Conservation (phyloP, 2,113 vertebrate species). For the Varanus komodoensis region DNA sequence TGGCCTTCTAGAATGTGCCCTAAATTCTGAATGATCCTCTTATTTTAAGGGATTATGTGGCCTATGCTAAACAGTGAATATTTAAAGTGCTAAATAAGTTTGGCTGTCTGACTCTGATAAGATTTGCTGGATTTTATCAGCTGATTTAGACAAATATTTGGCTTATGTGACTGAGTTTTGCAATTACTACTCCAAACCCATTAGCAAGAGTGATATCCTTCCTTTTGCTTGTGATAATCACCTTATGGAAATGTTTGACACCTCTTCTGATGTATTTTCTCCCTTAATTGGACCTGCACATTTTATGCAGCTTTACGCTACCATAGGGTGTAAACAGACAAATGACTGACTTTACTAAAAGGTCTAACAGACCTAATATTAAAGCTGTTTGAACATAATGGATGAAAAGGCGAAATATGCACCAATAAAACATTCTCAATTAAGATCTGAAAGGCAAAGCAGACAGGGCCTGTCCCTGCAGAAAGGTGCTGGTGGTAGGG, state of each 20-base stretch:
- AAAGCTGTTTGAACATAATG: neutral
- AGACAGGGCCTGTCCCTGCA: neutral
- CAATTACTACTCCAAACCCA: neutral
- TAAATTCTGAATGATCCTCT: conserved; percentile 1
- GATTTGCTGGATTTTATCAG: neutral
- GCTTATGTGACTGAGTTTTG: neutral
- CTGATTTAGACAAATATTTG: neutral
- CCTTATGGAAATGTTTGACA: neutral
- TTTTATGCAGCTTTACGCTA: neutral
- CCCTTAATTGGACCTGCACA: neutral
- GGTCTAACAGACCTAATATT: neutral
- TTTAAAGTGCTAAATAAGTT: neutral
- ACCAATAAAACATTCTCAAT: neutral
- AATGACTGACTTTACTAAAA: neutral
- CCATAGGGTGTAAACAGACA: neutral
- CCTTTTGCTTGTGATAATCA: neutral
- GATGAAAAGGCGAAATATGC: neutral
- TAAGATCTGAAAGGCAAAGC: neutral
- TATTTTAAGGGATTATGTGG: conserved; percentile 12
- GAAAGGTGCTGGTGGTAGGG: neutral
- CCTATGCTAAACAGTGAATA: neutral
- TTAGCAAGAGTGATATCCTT: neutral
- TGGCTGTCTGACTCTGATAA: neutral
- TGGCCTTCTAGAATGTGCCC: too few relatives aligned
- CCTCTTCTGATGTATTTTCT: neutral